Evolutionary conservation across 2,888 invertebrate species (phyloP).

Genomic region (Synanthedon formicaeformis): DNA sequence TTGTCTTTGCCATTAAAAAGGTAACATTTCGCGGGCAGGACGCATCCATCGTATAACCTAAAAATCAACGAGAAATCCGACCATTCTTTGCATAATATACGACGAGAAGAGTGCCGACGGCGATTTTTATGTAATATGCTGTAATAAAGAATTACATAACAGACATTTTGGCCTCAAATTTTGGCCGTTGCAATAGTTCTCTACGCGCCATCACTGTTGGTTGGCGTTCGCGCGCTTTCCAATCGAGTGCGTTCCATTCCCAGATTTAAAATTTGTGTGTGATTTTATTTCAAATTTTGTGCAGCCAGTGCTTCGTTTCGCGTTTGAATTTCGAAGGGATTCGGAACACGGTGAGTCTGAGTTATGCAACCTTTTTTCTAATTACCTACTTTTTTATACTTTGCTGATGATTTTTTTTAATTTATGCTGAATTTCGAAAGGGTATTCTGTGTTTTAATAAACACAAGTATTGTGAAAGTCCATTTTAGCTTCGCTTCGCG

Average conservation of each 20-base stretch:
- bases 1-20: conserved; percentile 3
- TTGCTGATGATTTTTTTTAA: conserved; percentile 14
- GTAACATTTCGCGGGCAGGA: conserved; percentile 17
- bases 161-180: conserved; percentile 59
- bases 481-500: conserved; percentile 3
- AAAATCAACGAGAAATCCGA: conserved; percentile 32
- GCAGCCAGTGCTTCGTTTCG: conserved; percentile 10
- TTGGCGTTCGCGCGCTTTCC: conserved; percentile 37
- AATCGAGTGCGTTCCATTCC: conserved; percentile 17
- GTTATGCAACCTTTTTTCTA: conserved; percentile 8
- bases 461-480: conserved; percentile 26
- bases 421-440: conserved; percentile 25
- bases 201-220: conserved; percentile 37
- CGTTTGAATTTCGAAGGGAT: conserved; percentile 6
- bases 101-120: conserved; percentile 34
- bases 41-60: conserved; percentile 29
- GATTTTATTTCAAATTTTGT: conserved; percentile 18
- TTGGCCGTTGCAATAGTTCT: conserved; percentile 51
- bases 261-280: conserved; percentile 15
- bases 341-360: conserved; percentile 19
- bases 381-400: conserved; percentile 14
- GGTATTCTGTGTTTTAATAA: conserved; percentile 26
- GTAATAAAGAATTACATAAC: conserved; percentile 55
- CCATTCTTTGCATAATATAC: conserved; percentile 40
- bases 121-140: conserved; percentile 62